A percentile compares a stretch with the other conserved stretches of the same genome.
Evolutionary conservation across 2,113 vertebrate species (phyloP).

Genomic region (Piprites chloris): DNA sequence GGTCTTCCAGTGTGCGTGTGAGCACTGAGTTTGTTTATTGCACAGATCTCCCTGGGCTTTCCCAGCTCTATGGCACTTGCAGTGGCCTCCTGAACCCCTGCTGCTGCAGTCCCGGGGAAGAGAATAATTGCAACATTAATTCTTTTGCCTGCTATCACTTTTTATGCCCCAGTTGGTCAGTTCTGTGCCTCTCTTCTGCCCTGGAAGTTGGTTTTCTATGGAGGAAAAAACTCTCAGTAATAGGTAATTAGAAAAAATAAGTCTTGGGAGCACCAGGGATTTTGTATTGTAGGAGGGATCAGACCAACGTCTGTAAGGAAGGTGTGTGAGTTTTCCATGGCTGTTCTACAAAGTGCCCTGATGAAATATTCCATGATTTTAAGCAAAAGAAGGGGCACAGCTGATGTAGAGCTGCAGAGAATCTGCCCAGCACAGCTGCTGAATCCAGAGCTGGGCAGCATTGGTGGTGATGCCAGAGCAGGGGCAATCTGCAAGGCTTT

Average conservation of each 20-base stretch:
- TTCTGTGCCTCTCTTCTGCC: neutral
- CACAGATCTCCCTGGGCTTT: neutral
- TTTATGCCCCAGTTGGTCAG: neutral
- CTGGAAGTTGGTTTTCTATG: neutral
- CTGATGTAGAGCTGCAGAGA: neutral
- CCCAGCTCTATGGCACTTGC: neutral
- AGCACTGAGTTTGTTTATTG: neutral
- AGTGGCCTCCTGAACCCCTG: neutral
- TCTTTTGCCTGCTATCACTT: neutral
- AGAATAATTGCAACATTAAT: neutral
- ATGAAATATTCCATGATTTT: neutral
- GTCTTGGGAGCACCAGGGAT: neutral
- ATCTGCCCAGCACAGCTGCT: neutral
- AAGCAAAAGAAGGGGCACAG: neutral
- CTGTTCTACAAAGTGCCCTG: rapidly evolving
- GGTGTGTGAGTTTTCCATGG: neutral
- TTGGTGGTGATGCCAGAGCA: neutral
- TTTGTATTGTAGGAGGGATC: neutral
- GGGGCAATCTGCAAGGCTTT: neutral
- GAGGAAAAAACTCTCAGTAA: neutral
- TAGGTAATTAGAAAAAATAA: neutral
- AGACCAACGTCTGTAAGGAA: neutral
- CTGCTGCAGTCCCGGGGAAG: neutral
- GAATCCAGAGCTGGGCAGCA: neutral
- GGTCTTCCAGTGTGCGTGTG: neutral